A percentile compares a stretch with the other conserved stretches of the same genome.
Conservation (phyloP, 2,797 vertebrate genomes). For the Allobates femoralis region DNA sequence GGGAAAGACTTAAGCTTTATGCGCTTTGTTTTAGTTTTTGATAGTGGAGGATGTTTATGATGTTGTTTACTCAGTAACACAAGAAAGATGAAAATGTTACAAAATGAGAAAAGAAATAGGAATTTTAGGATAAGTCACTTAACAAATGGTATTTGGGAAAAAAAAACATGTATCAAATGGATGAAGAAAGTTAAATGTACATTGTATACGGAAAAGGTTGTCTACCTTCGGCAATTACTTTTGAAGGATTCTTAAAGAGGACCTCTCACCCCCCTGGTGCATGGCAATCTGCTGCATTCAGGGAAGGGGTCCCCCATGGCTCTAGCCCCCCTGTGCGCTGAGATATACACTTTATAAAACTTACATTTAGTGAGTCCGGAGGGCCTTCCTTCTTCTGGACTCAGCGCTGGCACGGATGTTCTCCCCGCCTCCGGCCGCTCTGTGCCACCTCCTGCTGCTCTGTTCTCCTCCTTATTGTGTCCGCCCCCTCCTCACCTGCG, state of each 20-base stretch:
- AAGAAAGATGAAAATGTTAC: conserved; percentile 8
- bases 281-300: too few species aligned
- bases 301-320: too few species aligned
- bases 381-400: too few species aligned
- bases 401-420: too few species aligned
- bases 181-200: background rate
- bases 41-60: conserved; percentile 18
- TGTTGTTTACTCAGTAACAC: background rate
- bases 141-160: background rate
- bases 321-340: too few species aligned
- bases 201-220: background rate
- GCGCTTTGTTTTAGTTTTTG: background rate
- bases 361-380: too few species aligned
- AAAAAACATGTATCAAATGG: background rate
- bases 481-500: too few species aligned
- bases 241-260: background rate
- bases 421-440: too few species aligned
- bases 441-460: too few species aligned
- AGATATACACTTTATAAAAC: too few species aligned
- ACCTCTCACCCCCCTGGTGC: too few species aligned
- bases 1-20: conserved; percentile 18
- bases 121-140: background rate
- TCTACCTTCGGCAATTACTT: background rate
- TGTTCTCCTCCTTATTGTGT: too few species aligned
- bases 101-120: background rate